Evolutionary conservation across 2,888 invertebrate genomes (phyloP), one percentile per base, ranked within the genome.

Genomic region (Oeneis ivallda): DNA sequence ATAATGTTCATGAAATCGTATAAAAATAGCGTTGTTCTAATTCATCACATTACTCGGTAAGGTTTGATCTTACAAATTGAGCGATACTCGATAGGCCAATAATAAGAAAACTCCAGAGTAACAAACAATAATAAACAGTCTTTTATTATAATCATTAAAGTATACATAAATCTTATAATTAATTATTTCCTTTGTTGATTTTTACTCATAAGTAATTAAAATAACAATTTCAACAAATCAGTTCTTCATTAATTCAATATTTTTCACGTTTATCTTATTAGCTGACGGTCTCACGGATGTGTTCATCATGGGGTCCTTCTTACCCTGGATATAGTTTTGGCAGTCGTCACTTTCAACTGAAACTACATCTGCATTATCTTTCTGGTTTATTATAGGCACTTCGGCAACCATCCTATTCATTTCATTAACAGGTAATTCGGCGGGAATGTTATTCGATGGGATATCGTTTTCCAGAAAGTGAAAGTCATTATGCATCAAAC

Each of bases 181-280:
- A 39, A 11, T 10, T 17, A 34, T 11, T 34, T 53, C 0, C 15
- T 26, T 26, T 26, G 39, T n/a, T 11, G 19, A 41, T 39, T 11
- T 41, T 11, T 41, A 19, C 34, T 13, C 17, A 41, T 17, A 41
- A 39, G 10, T 11, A 13, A 41, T 9, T 7, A 26, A 39, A 11
- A 19, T 37, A 39, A 39, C 54, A 17, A 17, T 34, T n/a, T 54
- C 11, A 26, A 39, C n/a, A 37, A 47, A 19, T 78, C 73, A 89
- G 75, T 91, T 92, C 70, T 91, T 92, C 92, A 92, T 91, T 70
- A 90, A 76, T 76, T 92, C 92, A 71, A 92, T 92, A 77, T 92
- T 92, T 71, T 92, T 92, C 3, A 92, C 92, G 72, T 91, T 92
- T 62, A 92, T 91, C 72, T 92, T 92, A 72, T 90, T 91, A 0